A percentile compares a stretch with the other conserved stretches of the same genome.
phyloP scores from a whole-genome alignment of 2,888 invertebrate genomes.

The Bombylius major region DNA sequence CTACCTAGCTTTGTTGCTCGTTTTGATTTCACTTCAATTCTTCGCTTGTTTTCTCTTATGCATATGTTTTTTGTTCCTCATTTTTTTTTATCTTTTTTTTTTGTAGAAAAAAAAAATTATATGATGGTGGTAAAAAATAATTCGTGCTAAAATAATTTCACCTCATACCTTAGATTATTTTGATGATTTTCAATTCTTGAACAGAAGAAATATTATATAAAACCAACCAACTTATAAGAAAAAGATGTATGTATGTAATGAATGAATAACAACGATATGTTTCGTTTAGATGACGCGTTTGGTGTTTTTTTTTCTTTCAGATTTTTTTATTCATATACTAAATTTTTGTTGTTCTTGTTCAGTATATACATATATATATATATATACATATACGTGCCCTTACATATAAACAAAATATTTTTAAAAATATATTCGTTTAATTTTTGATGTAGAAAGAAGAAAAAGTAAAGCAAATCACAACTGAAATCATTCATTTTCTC shows the following conservation, averaged over 20 bases:
- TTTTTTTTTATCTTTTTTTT: neutral
- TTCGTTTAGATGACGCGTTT: too few relatives aligned
- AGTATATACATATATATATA: neutral
- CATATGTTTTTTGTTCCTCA: neutral
- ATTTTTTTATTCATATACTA: too few relatives aligned
- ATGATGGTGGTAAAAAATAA: constrained; percentile 8
- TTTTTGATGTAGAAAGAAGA: neutral
- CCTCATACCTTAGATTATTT: neutral
- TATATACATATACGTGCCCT: neutral
- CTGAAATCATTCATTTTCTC: constrained; percentile 6
- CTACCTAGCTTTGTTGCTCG: neutral
- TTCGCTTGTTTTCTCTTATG: neutral
- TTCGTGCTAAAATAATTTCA: constrained; percentile 10
- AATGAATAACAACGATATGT: too few relatives aligned
- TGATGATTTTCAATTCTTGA: constrained; percentile 4
- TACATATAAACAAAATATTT: neutral
- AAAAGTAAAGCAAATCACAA: neutral
- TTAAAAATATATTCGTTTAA: too few relatives aligned
- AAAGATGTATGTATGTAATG: too few relatives aligned
- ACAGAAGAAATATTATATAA: neutral
- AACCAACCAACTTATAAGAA: too few relatives aligned
- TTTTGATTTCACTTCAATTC: constrained; percentile 3
- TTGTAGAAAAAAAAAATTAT: neutral
- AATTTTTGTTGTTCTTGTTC: too few relatives aligned
- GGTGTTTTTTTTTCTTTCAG: too few relatives aligned